phyloP scores from a whole-genome alignment of 1,140 invertebrate genomes.

The Glossosoma conforme region DNA sequence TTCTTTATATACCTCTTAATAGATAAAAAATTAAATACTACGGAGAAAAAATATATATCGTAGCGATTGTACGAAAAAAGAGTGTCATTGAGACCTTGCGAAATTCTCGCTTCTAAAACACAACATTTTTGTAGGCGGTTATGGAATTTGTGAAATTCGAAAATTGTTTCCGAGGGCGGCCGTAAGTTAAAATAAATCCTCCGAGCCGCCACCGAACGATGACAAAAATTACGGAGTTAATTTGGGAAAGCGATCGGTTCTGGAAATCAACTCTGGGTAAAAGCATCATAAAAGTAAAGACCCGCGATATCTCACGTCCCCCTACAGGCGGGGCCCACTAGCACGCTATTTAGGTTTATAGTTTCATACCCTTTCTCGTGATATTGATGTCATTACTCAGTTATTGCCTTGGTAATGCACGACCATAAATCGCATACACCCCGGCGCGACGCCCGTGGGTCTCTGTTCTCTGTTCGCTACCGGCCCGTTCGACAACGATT shows the following conservation, averaged over 20 bases:
- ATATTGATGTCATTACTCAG: conserved; percentile 31
- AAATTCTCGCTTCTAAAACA: too few relatives aligned
- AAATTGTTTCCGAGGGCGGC: too few relatives aligned
- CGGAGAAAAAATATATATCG: too few relatives aligned
- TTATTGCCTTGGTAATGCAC: conserved; percentile 27
- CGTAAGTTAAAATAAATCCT: too few relatives aligned
- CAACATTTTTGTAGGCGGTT: too few relatives aligned
- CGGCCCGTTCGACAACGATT: not conserved
- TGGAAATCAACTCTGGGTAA: conserved; percentile 28
- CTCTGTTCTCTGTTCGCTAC: not conserved
- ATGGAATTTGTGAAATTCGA: too few relatives aligned
- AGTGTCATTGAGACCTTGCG: too few relatives aligned
- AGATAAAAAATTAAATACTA: too few relatives aligned
- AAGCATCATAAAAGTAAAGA: conserved; percentile 31
- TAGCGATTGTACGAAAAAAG: too few relatives aligned
- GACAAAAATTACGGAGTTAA: conserved; percentile 30
- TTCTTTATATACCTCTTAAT: too few relatives aligned
- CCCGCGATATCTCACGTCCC: conserved; percentile 23
- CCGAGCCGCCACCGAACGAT: conserved; percentile 2
- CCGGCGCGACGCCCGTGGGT: not conserved
- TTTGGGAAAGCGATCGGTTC: conserved; percentile 28
- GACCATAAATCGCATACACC: conserved; percentile 18
- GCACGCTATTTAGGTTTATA: conserved; percentile 19
- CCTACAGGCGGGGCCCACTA: conserved; percentile 10
- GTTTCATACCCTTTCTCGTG: conserved; percentile 18